Base-by-base conservation (phyloP, 2,113 vertebrate species). In the Percina caprodes region DNA sequence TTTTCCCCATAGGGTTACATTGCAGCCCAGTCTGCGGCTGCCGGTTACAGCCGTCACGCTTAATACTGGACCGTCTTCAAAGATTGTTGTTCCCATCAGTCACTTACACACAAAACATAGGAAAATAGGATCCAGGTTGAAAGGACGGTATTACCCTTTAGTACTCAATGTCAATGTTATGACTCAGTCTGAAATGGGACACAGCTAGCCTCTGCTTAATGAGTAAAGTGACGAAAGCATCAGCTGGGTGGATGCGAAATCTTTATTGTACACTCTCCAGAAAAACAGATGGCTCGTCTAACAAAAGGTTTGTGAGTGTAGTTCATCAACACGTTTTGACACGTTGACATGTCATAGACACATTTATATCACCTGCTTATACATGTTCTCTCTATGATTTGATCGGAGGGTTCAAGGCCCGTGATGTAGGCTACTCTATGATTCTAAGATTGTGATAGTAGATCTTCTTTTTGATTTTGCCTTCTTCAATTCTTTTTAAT, bases 351-450 rank as follows among this genome's bases (percentile, higher is more conserved):
- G 68, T 56, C 68, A 45, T 2, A 54, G 19, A 16, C 67, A 70
- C 46, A 26, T 49, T 60, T 3, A 61, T 12, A 59, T 60, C 45
- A 60, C 61, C 52, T 49, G 59, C 77, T 39, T 21, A 55, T 54
- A 56, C 11, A 24, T 18, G 16, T 59, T 65, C 21, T 51, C 21
- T 52, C 52, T 18, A 48, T 49, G 39, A 48, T 18, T 48, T 23
- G 11, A 33, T 7, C 3, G 6, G 33, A 48, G 5, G 6, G n/a
- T 30, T 45, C 19, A 35, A 49, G 21, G 11, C 7, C 39, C 42
- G 16, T 30, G 13, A 9, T 58, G 69, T 59, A 30, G 30, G 30
- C 30, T 30, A 45, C 4, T 73, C 45, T 16, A 14, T 26, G 23
- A 26, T 49, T 60, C 26, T 19, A 12, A 62, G 56, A n/a, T 46